These are phyloP conservation scores for Antigone vipio DNA, from an alignment of 2,113 vertebrate genomes.

Conservation along the genomic window DNA sequence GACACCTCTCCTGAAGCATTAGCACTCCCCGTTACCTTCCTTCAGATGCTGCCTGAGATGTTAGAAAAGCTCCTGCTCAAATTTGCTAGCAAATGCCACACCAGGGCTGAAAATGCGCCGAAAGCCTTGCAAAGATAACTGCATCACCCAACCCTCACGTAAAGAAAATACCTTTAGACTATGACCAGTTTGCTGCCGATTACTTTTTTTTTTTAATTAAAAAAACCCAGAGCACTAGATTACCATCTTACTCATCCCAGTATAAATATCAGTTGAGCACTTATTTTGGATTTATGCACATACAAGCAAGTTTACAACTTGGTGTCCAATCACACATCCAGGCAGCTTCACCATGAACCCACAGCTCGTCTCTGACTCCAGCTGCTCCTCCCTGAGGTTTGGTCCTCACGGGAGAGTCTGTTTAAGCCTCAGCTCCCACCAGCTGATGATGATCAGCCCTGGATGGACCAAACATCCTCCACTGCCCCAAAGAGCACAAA, in stretches of 20 bases:
- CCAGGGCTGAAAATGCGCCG: background rate
- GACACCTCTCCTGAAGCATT: background rate
- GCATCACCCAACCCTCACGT: background rate
- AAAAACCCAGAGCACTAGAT: background rate
- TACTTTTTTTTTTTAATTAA: background rate
- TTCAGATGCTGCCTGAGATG: background rate
- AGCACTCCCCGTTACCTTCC: background rate
- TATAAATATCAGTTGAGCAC: background rate
- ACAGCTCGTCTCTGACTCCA: background rate
- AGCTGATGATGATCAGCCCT: background rate
- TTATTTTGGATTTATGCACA: rapidly evolving
- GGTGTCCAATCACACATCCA: rapidly evolving
- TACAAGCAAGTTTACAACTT: background rate
- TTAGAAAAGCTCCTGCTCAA: background rate
- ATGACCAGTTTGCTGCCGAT: background rate
- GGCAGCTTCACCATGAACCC: background rate
- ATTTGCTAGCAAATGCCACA: background rate
- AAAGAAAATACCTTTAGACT: background rate
- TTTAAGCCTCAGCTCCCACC: background rate
- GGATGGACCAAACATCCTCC: background rate
- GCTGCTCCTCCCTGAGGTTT: background rate
- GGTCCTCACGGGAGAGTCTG: background rate
- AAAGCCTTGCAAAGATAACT: background rate
- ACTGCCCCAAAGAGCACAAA: background rate
- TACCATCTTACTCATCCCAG: background rate